Base-by-base conservation (phyloP, 1,140 invertebrate genomes). In the Daktulosphaira vitifoliae region DNA sequence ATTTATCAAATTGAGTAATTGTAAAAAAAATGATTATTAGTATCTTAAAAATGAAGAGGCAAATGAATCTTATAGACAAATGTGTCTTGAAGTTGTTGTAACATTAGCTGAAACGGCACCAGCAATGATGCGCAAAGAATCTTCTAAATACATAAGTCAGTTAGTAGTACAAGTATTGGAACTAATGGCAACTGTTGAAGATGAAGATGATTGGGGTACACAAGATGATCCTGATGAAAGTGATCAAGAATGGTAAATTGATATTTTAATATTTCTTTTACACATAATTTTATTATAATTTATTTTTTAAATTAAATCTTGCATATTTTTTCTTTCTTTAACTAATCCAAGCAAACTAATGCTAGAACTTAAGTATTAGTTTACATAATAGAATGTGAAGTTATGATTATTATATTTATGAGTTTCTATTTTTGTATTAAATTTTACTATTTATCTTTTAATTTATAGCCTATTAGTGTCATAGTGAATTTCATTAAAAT, bases 171-270 rank as follows among this genome's bases (percentile, higher is more conserved):
- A 92, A 62, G 82, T 96, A 59, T 76, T 99, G 46, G 84, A 88
- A 72, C 90, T 98, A 86, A 98, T 99, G 96, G 92, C 94, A 11
- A 93, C 98, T 72, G 76, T 99, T 42, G 95, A 98, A 26, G 94
- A 98, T 20, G 90, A 96, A 69, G 81, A 85, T 26, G 85, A 90
- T 37, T 96, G 93, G 90, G 80, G 86, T 7, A 74, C 82, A 38
- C 80, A 80, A 46, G 88, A 91, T 73, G 86, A 89, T n/a, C 42
- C 42, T 29, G 42, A 48, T 48, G 42, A 48, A 33, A 62, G 16
- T 48, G 56, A 62, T 16, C 39, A 62, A 33, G 56, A 62, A 20
- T 46, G 56, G 56, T 50, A 62, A 46, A 49, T 51, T 33, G 16
- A 53, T 56, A 49, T 6, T 49, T 22, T 29, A 33, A 3, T 18